Evolutionary conservation across 2,113 vertebrate species (phyloP).

Genomic region (Apeltes quadracus): DNA sequence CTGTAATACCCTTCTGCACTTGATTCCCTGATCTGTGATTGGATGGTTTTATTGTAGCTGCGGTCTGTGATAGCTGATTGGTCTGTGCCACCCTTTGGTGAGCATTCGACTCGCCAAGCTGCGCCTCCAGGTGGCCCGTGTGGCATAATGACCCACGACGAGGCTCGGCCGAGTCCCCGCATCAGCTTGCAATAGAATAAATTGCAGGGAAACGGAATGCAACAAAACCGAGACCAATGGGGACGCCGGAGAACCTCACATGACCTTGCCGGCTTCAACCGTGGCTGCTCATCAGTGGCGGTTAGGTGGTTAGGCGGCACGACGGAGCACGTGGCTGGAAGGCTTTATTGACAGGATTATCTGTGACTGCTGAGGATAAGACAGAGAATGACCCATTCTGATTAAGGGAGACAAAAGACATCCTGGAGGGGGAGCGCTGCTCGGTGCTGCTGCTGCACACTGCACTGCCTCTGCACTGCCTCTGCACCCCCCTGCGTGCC

Average conservation of each 20-base stretch:
- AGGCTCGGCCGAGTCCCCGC: slow-evolving; percentile 53
- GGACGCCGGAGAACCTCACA: slow-evolving; percentile 59
- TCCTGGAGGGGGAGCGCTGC: slow-evolving; percentile 66
- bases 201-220: slow-evolving; percentile 29
- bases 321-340: slow-evolving; percentile 28
- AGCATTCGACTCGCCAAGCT: slow-evolving; percentile 57
- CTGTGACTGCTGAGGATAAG: slow-evolving; percentile 64
- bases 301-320: slow-evolving; percentile 44
- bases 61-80: slow-evolving; percentile 75
- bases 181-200: slow-evolving; percentile 39
- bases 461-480: slow-evolving; percentile 76
- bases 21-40: slow-evolving; percentile 75
- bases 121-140: slow-evolving; percentile 55
- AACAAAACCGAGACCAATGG: slow-evolving; percentile 35
- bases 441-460: slow-evolving; percentile 60
- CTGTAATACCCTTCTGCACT: slow-evolving; percentile 78
- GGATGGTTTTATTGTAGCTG: slow-evolving; percentile 64
- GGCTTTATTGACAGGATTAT: slow-evolving; percentile 75
- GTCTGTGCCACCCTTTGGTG: slow-evolving; percentile 55
- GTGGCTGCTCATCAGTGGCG: slow-evolving; percentile 59
- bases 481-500: slow-evolving; percentile 62
- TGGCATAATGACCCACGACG: slow-evolving; percentile 69
- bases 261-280: slow-evolving; percentile 76
- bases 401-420: slow-evolving; percentile 64
- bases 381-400: slow-evolving; percentile 61